These are phyloP conservation scores for Trachymyrmex septentrionalis DNA, from an alignment of 1,140 invertebrate genomes.

Conservation along the genomic window DNA sequence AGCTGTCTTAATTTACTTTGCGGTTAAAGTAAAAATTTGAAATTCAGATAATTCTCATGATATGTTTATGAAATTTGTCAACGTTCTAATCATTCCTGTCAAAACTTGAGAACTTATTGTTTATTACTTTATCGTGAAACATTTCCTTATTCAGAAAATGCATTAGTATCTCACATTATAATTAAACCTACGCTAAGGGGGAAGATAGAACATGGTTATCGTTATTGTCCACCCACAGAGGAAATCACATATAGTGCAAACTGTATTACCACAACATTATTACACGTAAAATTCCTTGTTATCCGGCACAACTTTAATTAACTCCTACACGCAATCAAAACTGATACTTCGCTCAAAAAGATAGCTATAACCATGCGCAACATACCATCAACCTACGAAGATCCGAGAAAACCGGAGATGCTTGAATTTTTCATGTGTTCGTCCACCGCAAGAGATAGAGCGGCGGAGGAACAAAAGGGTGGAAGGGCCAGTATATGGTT, in stretches of 20 bases:
- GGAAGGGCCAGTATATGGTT: background rate
- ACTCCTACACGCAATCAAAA: constrained; percentile 43
- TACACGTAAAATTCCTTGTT: constrained; percentile 38
- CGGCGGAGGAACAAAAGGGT: background rate
- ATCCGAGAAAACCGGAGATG: background rate
- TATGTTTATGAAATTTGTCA: background rate
- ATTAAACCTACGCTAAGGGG: background rate
- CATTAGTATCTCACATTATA: background rate
- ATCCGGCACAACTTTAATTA: constrained; percentile 30
- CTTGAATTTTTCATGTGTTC: constrained; percentile 49
- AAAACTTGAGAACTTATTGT: background rate
- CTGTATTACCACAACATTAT: constrained; percentile 24
- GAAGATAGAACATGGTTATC: background rate
- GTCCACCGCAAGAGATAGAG: constrained; percentile 12
- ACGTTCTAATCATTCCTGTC: background rate
- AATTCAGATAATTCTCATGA: background rate
- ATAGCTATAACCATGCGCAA: background rate
- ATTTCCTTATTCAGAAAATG: background rate
- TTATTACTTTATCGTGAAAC: background rate
- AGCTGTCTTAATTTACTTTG: background rate
- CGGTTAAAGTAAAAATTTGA: background rate
- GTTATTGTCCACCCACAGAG: background rate
- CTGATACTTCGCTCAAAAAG: constrained; percentile 10
- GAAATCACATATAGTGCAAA: background rate
- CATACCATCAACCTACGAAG: background rate